Evolutionary conservation across 2,113 vertebrate species (phyloP).

Genomic region (Tonatia bakeri): DNA sequence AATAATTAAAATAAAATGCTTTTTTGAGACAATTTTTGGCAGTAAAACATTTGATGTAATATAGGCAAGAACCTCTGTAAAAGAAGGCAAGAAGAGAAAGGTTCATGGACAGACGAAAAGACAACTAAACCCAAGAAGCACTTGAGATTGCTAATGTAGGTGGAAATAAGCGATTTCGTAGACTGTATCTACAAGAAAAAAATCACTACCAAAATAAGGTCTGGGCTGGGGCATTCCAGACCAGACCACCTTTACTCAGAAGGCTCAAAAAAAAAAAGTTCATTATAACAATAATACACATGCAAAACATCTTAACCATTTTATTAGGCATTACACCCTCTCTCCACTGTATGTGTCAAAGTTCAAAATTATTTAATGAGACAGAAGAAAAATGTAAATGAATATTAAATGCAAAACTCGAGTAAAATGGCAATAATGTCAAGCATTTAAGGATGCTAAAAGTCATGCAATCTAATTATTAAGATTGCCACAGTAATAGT

Average conservation of each 20-base stretch:
- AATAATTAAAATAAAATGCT: slow-evolving; percentile 24
- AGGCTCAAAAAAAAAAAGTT: slow-evolving; percentile 14
- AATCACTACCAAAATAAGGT: not conserved
- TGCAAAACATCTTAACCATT: slow-evolving; percentile 39
- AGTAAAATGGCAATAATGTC: not conserved
- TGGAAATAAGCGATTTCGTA: not conserved
- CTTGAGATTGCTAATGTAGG: not conserved
- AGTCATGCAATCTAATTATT: slow-evolving; percentile 42
- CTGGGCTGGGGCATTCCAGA: not conserved
- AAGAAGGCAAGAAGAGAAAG: not conserved
- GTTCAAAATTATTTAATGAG: slow-evolving; percentile 66
- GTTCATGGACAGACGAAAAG: not conserved
- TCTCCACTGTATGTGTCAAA: slow-evolving; percentile 48
- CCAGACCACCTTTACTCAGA: not conserved
- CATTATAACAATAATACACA: not conserved
- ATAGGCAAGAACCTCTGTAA: slow-evolving; percentile 17
- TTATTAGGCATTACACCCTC: slow-evolving; percentile 16
- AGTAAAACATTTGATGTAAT: not conserved
- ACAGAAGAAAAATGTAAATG: slow-evolving; percentile 70
- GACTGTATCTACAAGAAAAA: not conserved
- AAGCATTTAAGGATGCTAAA: slow-evolving; percentile 18
- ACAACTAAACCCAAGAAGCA: slow-evolving; percentile 21
- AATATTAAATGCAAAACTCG: slow-evolving; percentile 57
- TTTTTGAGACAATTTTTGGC: not conserved
- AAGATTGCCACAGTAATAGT: slow-evolving; percentile 20